Base-by-base conservation (phyloP, 2,888 invertebrate species). In the Acrobeloides nanus region DNA sequence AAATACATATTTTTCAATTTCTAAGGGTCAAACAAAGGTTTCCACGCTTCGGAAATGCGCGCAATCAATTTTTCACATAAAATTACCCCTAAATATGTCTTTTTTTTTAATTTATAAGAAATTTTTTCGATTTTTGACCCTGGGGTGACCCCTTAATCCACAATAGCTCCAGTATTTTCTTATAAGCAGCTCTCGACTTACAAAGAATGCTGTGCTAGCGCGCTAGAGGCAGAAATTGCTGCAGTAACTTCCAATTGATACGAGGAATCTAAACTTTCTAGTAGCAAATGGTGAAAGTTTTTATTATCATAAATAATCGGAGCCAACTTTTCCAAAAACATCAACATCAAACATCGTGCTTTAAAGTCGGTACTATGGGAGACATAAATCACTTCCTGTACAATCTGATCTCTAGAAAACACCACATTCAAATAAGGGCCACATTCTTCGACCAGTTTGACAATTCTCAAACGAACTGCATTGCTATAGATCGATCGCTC, bases 321-420 rank as follows among this genome's bases (percentile, higher is more conserved):
- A n/a, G 59, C 59, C n/a, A 59, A 31, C 18, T 57, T 51, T 10
- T 48, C 54, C 7, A 55, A 24, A 24, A 57, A 55, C 10, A 60
- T 45, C 23, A 57, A 33, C 31, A 53, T 54, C 15, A 57, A 32
- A 10, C 57, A 54, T 8, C 57, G 47, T 12, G 58, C 45, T n/a
- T 54, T 48, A 37, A 48, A 59, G 44, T 57, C 57, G 33, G 57
- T 57, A n/a, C 42, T 42, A 31, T 59, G 59, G 17, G 53, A 59
- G 10, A 57, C 57, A 20, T 56, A 48, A 48, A 54, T 54, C 12
- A 53, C 46, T 8, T 42, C 17, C 18, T 53, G 42, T 20, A 57
- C 49, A 23, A 57, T 49, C 27, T 58, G 51, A 6, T 57, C 57
- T 15, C 24, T 23, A 3, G 52, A 38, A 21, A 53, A 48, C 8